Percentiles rank a stretch among this genome's conserved stretches.
phyloP scores from a whole-genome alignment of 2,888 invertebrate genomes.

The Pelosia muscerda region DNA sequence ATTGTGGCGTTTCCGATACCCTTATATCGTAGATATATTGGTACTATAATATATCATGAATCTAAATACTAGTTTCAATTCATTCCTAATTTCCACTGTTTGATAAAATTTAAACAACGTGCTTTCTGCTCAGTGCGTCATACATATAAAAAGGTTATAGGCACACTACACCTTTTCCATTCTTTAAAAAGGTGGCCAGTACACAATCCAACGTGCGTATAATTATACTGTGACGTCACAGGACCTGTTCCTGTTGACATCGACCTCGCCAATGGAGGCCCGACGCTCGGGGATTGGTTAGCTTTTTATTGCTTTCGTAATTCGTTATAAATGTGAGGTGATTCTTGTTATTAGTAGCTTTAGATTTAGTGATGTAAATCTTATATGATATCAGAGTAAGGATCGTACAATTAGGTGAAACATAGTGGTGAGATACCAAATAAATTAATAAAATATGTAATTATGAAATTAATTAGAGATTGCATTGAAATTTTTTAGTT shows the following conservation, averaged over 20 bases:
- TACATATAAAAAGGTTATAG: not conserved
- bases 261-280: constrained; percentile 62
- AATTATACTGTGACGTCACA: constrained; percentile 48
- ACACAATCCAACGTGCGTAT: constrained; percentile 27
- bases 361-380: not conserved
- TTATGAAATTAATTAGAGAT: too few relatives aligned
- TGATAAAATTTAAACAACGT: not conserved
- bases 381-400: too few relatives aligned
- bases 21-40: too few relatives aligned
- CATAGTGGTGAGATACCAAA: too few relatives aligned
- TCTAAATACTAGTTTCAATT: not conserved
- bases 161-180: not conserved
- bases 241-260: constrained; percentile 56
- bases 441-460: too few relatives aligned
- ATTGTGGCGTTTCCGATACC: too few relatives aligned
- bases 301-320: constrained; percentile 44
- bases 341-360: constrained; percentile 28
- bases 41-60: too few relatives aligned
- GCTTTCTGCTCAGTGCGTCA: not conserved
- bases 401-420: not conserved
- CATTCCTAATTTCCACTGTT: not conserved
- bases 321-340: constrained; percentile 32
- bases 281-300: constrained; percentile 58
- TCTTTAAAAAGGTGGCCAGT: constrained; percentile 16
- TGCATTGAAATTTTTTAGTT: too few relatives aligned